Conservation (phyloP, 1,140 invertebrate genomes). For the Drosophila guanche region DNA sequence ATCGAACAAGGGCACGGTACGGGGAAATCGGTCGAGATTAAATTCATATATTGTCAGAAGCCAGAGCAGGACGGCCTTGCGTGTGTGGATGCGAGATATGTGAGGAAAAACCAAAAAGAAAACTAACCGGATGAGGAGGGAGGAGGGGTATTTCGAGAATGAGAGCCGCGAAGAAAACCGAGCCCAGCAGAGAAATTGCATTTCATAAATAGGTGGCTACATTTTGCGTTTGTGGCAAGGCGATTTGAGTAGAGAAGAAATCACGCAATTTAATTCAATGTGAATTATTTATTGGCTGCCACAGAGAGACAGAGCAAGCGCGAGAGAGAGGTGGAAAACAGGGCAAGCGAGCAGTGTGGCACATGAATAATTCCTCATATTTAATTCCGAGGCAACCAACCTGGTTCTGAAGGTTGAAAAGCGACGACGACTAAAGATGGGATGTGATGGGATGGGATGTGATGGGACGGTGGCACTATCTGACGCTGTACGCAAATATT, state of each 20-base stretch:
- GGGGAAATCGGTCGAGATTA: slow-evolving; percentile 41
- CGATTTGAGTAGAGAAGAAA: slow-evolving; percentile 52
- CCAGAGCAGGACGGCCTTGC: slow-evolving; percentile 27
- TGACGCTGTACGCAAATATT: slow-evolving; percentile 63
- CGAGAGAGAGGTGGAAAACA: not conserved
- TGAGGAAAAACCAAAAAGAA: slow-evolving; percentile 45
- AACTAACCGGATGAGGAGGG: slow-evolving; percentile 26
- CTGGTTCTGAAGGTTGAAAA: slow-evolving; percentile 14
- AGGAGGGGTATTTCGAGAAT: not conserved
- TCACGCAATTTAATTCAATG: slow-evolving; percentile 70
- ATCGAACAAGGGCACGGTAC: slow-evolving; percentile 18
- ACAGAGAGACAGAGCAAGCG: slow-evolving; percentile 19
- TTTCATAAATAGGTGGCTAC: slow-evolving; percentile 50
- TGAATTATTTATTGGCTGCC: slow-evolving; percentile 74
- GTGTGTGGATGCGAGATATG: slow-evolving; percentile 52
- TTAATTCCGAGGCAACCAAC: slow-evolving; percentile 30
- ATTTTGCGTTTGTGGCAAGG: slow-evolving; percentile 52
- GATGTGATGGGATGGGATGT: not conserved
- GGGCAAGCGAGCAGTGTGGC: slow-evolving; percentile 14
- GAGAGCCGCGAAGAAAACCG: slow-evolving; percentile 21
- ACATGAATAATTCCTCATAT: slow-evolving; percentile 63
- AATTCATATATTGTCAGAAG: slow-evolving; percentile 30
- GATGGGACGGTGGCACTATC: slow-evolving; percentile 26
- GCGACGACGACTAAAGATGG: not conserved
- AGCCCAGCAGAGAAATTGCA: slow-evolving; percentile 59